These are phyloP conservation scores for Xanthostigma xanthostigma DNA, from an alignment of 2,888 invertebrate species.

Conservation along the genomic window DNA sequence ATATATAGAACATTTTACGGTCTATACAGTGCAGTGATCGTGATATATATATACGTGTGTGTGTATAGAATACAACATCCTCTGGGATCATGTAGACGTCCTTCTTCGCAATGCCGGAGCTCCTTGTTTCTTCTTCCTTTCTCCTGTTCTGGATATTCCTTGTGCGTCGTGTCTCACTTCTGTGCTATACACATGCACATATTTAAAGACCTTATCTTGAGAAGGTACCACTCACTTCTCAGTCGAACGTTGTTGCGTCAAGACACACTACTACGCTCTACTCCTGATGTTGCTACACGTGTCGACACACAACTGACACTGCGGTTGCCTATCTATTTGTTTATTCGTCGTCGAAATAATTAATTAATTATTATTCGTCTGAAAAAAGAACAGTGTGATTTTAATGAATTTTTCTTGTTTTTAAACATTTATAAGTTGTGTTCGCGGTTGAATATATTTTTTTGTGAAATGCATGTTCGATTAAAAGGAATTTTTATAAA, in stretches of 20 bases:
- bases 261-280: not conserved
- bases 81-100: not conserved
- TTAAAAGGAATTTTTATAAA: too few species aligned
- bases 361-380: too few species aligned
- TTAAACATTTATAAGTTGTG: too few species aligned
- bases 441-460: too few species aligned
- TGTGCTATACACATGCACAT: not conserved
- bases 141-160: not conserved
- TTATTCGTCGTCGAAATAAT: too few species aligned
- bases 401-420: too few species aligned
- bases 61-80: not conserved
- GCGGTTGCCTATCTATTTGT: too few species aligned
- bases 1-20: slow-evolving; percentile 2
- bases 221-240: slow-evolving; percentile 5
- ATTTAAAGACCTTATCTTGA: slow-evolving; percentile 7
- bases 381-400: too few species aligned
- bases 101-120: too few species aligned
- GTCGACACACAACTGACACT: too few species aligned
- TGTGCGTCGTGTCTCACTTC: not conserved
- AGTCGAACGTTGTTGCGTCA: slow-evolving; percentile 2
- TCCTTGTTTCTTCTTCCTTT: not conserved
- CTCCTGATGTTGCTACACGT: too few species aligned
- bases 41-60: not conserved
- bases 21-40: not conserved
- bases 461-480: too few species aligned